Percentiles rank a stretch among this genome's conserved stretches.
Conservation (phyloP, 2,797 vertebrate genomes). For the Microtus californicus region DNA sequence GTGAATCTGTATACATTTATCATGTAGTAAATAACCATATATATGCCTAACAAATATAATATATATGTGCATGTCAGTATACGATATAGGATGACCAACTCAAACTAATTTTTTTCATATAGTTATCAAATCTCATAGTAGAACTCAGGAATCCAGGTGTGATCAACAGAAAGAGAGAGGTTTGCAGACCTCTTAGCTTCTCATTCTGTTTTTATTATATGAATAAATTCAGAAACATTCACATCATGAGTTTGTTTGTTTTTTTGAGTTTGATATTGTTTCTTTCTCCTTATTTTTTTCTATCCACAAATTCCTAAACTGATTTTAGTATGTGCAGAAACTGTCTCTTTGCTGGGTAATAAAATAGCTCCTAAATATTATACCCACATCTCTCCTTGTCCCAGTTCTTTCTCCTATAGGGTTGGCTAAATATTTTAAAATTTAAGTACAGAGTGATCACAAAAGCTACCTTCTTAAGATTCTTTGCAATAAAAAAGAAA, state of each 20-base stretch:
- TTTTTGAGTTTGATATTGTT: not conserved
- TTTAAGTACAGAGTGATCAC: not conserved
- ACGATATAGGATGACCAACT: not conserved
- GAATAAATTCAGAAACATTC: not conserved
- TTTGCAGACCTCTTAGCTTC: not conserved
- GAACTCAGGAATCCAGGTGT: not conserved
- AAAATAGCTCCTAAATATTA: not conserved
- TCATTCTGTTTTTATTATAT: not conserved
- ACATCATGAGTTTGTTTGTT: not conserved
- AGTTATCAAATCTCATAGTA: not conserved
- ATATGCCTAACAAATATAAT: not conserved
- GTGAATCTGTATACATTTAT: not conserved
- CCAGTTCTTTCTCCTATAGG: not conserved
- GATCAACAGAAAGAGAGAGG: not conserved
- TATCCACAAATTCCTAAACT: not conserved
- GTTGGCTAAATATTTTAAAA: not conserved
- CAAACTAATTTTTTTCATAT: not conserved
- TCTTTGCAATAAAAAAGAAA: not conserved
- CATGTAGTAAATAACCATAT: too few relatives aligned
- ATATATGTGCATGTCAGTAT: not conserved
- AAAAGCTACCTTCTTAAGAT: not conserved
- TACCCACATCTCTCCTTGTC: not conserved
- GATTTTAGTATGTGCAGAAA: not conserved
- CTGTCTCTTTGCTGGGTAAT: not conserved
- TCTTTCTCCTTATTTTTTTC: not conserved